phyloP scores from a whole-genome alignment of 1,140 invertebrate species.

The Chironomus striatipennis region DNA sequence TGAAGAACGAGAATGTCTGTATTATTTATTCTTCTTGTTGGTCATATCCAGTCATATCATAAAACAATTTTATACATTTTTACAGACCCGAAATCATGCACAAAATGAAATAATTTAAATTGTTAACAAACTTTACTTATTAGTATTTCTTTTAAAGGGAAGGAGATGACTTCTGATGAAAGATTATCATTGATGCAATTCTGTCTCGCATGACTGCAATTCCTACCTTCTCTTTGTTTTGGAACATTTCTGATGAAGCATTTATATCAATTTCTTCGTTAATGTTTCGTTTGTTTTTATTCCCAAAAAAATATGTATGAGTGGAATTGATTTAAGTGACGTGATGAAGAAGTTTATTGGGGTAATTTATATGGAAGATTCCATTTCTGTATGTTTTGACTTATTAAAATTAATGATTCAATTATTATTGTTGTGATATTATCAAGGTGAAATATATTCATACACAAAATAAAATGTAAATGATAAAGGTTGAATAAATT shows the following conservation, averaged over 20 bases:
- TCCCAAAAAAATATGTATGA: not conserved
- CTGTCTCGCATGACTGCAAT: not conserved
- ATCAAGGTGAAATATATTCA: too few species aligned
- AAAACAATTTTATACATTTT: not conserved
- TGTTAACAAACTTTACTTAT: not conserved
- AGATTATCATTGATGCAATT: not conserved
- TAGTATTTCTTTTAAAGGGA: too few species aligned
- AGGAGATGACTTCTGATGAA: not conserved
- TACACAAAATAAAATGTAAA: too few species aligned
- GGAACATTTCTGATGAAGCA: not conserved
- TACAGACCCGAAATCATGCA: not conserved
- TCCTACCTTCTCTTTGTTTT: not conserved
- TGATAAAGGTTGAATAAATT: too few species aligned
- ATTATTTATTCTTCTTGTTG: not conserved
- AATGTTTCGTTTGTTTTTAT: too few species aligned
- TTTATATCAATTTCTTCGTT: not conserved
- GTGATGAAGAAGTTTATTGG: too few species aligned
- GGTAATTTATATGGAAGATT: too few species aligned
- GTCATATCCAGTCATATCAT: not conserved
- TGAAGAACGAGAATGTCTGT: not conserved
- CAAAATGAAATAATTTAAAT: constrained; percentile 4
- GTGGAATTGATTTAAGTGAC: not conserved
- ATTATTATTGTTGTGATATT: too few species aligned
- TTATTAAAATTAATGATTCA: too few species aligned
- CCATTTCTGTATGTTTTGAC: too few species aligned